phyloP scores from a whole-genome alignment of 2,113 vertebrate species.

The Catagonus wagneri region DNA sequence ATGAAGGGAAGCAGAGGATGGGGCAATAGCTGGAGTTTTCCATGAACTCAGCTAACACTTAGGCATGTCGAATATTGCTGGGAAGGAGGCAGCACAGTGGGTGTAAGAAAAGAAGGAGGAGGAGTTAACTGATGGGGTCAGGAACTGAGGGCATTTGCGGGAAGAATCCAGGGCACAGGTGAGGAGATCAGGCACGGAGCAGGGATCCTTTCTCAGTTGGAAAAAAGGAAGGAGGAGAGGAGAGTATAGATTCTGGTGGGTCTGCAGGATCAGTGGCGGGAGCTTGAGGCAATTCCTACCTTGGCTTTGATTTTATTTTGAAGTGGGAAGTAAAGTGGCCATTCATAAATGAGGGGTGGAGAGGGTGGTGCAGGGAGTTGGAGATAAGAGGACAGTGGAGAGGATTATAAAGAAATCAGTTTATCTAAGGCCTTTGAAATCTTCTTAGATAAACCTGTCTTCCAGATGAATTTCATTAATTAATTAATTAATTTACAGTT shows the following conservation, averaged over 20 bases:
- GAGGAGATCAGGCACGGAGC: not conserved
- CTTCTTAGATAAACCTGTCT: not conserved
- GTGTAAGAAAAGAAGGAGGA: not conserved
- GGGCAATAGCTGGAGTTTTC: not conserved
- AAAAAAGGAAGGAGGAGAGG: not conserved
- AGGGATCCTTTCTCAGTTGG: not conserved
- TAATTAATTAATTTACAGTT: not conserved
- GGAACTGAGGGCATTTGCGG: not conserved
- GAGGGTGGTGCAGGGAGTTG: not conserved
- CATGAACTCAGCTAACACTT: not conserved
- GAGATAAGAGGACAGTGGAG: not conserved
- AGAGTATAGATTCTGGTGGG: not conserved
- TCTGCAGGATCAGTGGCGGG: not conserved
- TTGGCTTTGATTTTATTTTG: not conserved
- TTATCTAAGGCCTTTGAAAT: not conserved
- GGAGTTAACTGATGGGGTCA: not conserved
- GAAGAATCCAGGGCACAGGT: not conserved
- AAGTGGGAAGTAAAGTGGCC: not conserved
- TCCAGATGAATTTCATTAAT: not conserved
- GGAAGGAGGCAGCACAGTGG: not conserved
- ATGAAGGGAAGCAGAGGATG: not conserved
- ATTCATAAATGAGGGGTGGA: not conserved
- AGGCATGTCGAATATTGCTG: not conserved
- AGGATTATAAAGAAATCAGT: not conserved
- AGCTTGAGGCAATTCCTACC: not conserved